These are phyloP conservation scores for Thysanoteuthis rhombus DNA, from an alignment of 2,888 invertebrate genomes.

Conservation along the genomic window DNA sequence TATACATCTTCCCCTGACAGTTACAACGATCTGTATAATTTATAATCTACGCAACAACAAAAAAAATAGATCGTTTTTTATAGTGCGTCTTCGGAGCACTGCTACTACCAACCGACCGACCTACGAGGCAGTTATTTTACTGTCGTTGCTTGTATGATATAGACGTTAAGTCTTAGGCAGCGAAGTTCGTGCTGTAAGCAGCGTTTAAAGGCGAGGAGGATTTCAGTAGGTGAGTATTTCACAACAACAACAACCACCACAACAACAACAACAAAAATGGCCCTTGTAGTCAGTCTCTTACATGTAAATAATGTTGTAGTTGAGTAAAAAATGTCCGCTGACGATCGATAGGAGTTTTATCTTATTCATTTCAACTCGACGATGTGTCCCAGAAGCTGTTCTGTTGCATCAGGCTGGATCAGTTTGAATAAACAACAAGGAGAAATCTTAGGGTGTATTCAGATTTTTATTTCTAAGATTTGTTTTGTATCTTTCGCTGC, in stretches of 20 bases:
- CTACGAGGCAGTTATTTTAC: neutral
- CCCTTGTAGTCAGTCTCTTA: neutral
- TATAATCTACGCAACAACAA: neutral
- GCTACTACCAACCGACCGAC: neutral
- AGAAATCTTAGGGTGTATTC: too few relatives aligned
- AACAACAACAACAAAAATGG: too few relatives aligned
- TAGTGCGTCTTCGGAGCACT: neutral
- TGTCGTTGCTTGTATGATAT: neutral
- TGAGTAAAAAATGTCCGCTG: neutral
- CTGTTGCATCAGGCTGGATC: too few relatives aligned
- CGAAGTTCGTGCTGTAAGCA: neutral
- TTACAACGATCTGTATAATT: neutral
- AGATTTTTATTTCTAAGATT: too few relatives aligned
- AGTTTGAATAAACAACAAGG: too few relatives aligned
- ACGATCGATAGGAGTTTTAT: neutral
- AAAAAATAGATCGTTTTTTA: neutral
- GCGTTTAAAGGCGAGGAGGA: neutral
- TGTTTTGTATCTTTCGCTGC: too few relatives aligned
- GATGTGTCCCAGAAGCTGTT: too few relatives aligned
- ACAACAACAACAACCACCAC: neutral
- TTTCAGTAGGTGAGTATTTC: neutral
- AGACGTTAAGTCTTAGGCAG: neutral
- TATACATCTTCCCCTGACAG: neutral
- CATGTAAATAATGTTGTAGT: neutral
- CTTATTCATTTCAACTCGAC: too few relatives aligned